These are phyloP conservation scores for Staurois parvus DNA, from an alignment of 2,797 vertebrate genomes.

Conservation along the genomic window DNA sequence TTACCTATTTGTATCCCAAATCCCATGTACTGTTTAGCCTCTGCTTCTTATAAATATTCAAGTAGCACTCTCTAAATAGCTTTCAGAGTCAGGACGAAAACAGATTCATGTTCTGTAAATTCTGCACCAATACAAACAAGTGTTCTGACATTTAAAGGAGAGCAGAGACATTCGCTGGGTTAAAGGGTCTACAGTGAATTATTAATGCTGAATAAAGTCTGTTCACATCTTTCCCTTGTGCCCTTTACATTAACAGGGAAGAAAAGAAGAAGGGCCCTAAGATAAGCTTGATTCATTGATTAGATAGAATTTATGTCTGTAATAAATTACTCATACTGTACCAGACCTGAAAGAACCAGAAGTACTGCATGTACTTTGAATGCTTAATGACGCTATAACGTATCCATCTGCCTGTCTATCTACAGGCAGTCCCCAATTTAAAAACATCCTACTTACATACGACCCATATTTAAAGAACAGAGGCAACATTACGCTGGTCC, in stretches of 20 bases:
- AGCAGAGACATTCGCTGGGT: conserved; percentile 34
- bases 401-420: no score
- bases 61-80: background rate
- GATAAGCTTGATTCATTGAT: conserved; percentile 12
- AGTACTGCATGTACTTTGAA: no score
- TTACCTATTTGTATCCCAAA: background rate
- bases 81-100: background rate
- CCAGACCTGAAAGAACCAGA: background rate
- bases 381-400: no score
- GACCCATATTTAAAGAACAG: no score
- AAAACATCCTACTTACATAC: no score
- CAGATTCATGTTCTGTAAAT: conserved; percentile 21
- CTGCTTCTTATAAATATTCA: conserved; percentile 22
- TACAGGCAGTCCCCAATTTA: no score
- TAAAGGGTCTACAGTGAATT: conserved; percentile 36
- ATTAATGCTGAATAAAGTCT: conserved; percentile 3
- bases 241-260: conserved; percentile 22
- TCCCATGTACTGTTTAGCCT: conserved; percentile 1
- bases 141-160: conserved; percentile 42
- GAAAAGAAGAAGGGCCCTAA: background rate
- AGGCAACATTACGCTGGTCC: no score
- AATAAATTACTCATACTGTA: background rate
- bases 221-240: conserved; percentile 8
- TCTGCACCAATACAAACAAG: background rate
- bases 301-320: conserved; percentile 1